Percentiles rank a stretch among this genome's conserved stretches.
phyloP scores from a whole-genome alignment of 1,140 invertebrate genomes.

The Pomacea maculata region DNA sequence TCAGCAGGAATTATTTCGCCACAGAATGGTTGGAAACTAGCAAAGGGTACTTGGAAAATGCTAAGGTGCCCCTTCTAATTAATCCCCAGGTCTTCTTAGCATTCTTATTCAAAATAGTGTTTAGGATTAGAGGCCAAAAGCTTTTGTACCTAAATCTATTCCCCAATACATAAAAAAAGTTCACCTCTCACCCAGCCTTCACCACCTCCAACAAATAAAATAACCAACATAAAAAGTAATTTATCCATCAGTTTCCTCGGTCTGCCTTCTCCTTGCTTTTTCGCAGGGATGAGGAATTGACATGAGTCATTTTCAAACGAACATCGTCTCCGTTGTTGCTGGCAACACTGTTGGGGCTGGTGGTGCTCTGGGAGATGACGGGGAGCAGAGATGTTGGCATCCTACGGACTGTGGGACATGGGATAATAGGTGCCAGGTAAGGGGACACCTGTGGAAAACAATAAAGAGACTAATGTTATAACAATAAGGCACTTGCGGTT shows the following conservation, averaged over 20 bases:
- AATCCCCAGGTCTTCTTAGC: too few species aligned
- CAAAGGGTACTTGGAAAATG: too few species aligned
- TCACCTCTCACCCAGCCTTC: too few species aligned
- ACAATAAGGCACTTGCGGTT: too few species aligned
- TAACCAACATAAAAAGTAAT: neutral
- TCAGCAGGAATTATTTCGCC: too few species aligned
- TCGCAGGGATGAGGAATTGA: neutral
- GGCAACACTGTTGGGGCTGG: constrained; percentile 2
- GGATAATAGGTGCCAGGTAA: neutral
- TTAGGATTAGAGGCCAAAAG: too few species aligned
- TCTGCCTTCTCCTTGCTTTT: constrained; percentile 7
- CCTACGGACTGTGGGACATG: neutral
- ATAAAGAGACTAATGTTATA: too few species aligned
- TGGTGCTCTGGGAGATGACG: constrained; percentile 15
- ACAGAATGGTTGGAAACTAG: too few species aligned
- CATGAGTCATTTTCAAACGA: constrained; percentile 41
- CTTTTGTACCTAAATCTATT: too few species aligned
- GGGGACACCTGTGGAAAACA: constrained; percentile 5
- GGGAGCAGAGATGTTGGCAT: neutral
- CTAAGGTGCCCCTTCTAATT: too few species aligned
- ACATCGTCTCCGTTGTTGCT: constrained; percentile 30
- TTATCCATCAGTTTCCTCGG: constrained; percentile 17
- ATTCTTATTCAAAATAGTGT: too few species aligned
- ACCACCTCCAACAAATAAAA: neutral
- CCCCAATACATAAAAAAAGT: too few species aligned